phyloP scores from a whole-genome alignment of 2,113 vertebrate species.

The Artemisiospiza belli region DNA sequence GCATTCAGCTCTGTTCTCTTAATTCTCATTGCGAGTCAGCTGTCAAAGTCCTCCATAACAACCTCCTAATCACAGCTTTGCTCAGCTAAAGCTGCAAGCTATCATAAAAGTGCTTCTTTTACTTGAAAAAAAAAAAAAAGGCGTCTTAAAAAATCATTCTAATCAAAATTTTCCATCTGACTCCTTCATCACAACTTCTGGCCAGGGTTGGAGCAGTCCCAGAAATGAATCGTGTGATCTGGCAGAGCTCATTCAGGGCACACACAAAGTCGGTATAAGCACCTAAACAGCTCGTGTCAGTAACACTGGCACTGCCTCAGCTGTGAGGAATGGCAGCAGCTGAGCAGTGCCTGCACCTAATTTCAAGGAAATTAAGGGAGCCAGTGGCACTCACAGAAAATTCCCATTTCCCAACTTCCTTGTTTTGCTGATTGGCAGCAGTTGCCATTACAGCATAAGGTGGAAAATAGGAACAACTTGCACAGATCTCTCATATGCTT shows the following conservation, averaged over 20 bases:
- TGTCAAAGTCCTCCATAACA: not conserved
- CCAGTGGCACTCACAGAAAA: not conserved
- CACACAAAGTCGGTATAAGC: not conserved
- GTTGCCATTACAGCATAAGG: slow-evolving; percentile 57
- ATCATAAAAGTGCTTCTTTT: not conserved
- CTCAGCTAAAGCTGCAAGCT: not conserved
- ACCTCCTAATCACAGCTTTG: not conserved
- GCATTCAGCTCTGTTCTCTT: not conserved
- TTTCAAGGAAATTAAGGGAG: slow-evolving; percentile 17
- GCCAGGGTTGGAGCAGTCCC: slow-evolving; percentile 5
- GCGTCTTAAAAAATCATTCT: not conserved
- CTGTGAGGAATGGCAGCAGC: not conserved
- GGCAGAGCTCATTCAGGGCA: not conserved
- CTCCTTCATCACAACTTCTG: slow-evolving; percentile 33
- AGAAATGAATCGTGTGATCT: not conserved
- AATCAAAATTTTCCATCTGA: slow-evolving; percentile 10
- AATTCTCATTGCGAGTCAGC: not conserved
- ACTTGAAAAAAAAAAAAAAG: not conserved
- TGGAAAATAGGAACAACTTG: slow-evolving; percentile 62
- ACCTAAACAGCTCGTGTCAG: not conserved
- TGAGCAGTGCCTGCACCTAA: not conserved
- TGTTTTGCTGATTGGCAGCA: slow-evolving; percentile 59
- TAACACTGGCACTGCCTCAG: not conserved
- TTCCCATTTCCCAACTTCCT: not conserved
- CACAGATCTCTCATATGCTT: slow-evolving; percentile 68